Base-by-base conservation (phyloP, 2,888 invertebrate species). In the Endomychus coccineus region DNA sequence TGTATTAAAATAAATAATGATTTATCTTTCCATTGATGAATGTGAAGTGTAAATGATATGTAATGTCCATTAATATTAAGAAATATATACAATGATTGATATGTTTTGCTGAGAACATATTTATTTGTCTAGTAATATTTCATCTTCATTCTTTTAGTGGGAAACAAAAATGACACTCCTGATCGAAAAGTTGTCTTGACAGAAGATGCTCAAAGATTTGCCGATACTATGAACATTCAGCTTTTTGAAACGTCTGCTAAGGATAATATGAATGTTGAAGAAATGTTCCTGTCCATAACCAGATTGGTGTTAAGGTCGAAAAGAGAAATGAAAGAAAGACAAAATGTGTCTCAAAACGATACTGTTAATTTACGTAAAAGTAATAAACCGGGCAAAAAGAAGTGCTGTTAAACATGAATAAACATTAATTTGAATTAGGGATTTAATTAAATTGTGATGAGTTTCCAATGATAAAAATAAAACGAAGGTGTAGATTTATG, bases 231-330 rank as follows among this genome's bases (percentile, higher is more conserved):
- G 92, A 85, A 86, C 55, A 96, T 98, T 62, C 86, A 89, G 54
- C 71, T 97, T 51, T 97, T 92, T 69, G 98, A 98, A 72, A 97
- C 98, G 46, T 95, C 94, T 62, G 98, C 98, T 62, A 98, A 97
- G 74, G 95, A 97, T 65, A 96, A 97, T 69, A 83, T 91, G 57
- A 97, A 97, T 71, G 97, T 98, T 37, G 97, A 97, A 72, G 95
- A 97, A 73, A 96, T 95, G 80, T 79, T 81, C 66, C 70, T 80
- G 61, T 76, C 78, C 49, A 78, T 82, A 54, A 82, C 82, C 40
- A 71, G 73, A 50, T 80, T 88, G 74, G 92, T 92, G 51, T 72
- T 94, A 64, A 75, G 78, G 62, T 82, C 85, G 44, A 92, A 92
- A 71, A 77, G 83, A 66, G 83, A 83, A 66, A 76, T 78, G 70